Evolutionary conservation across 2,888 invertebrate species (phyloP).

Genomic region (Leptopterna dolabrata): DNA sequence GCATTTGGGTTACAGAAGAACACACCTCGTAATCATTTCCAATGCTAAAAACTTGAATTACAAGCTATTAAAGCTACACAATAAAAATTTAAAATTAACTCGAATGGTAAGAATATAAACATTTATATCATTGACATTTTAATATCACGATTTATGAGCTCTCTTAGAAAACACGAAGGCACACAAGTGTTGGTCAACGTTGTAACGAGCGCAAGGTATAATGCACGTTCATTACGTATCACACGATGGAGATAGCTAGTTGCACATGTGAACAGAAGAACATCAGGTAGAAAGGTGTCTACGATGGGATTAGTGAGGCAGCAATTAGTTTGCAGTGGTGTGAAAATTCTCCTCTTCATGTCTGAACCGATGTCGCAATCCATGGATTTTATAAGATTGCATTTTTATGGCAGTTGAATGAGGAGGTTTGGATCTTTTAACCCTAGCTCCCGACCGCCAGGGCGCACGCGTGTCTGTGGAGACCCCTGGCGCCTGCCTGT

Average conservation of each 20-base stretch:
- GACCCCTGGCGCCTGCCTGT: too few species aligned
- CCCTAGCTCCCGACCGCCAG: too few species aligned
- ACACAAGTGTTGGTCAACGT: not conserved
- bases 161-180: not conserved
- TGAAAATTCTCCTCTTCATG: too few species aligned
- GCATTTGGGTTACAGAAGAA: not conserved
- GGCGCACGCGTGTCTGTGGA: too few species aligned
- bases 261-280: not conserved
- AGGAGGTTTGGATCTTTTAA: too few species aligned
- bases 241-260: not conserved
- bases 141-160: not conserved
- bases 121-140: not conserved
- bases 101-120: not conserved
- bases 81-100: not conserved
- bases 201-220: not conserved
- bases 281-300: not conserved
- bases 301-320: not conserved
- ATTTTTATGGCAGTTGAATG: too few species aligned
- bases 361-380: too few species aligned
- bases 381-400: too few species aligned
- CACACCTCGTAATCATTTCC: not conserved
- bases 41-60: not conserved
- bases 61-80: not conserved
- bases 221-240: too few species aligned
- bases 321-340: not conserved